Conservation (phyloP, 2,888 invertebrate species). For the Nomada ferruginata region DNA sequence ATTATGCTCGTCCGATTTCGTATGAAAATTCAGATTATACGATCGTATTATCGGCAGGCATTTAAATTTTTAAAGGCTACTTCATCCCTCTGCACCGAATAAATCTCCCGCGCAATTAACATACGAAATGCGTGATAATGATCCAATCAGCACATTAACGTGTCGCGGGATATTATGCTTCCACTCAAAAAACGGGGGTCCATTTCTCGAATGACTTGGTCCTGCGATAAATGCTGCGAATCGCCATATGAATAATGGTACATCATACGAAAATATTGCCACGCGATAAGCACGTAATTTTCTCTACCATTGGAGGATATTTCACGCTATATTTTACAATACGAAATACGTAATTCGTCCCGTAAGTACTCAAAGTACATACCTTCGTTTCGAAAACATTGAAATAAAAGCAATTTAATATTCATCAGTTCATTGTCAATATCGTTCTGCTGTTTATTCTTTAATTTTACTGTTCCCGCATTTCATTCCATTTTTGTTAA, state of each 20-base stretch:
- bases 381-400: no score
- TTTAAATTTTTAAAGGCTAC: slow-evolving; percentile 20
- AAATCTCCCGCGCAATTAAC: slow-evolving; percentile 27
- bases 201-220: slow-evolving; percentile 27
- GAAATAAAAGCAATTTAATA: no score
- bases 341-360: no score
- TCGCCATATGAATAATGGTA: not conserved
- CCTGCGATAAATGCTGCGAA: not conserved
- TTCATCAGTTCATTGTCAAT: no score
- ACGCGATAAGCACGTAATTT: slow-evolving; percentile 5
- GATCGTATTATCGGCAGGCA: slow-evolving; percentile 10
- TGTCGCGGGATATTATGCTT: slow-evolving; percentile 14
- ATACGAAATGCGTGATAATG: slow-evolving; percentile 30
- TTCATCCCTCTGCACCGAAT: slow-evolving; percentile 14
- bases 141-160: slow-evolving; percentile 28
- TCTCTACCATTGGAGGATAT: not conserved
- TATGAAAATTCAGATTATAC: slow-evolving; percentile 19
- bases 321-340: no score
- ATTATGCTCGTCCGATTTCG: not conserved
- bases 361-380: no score
- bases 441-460: no score
- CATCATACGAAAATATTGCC: slow-evolving; percentile 2
- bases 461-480: no score
- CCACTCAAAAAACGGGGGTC: slow-evolving; percentile 18
- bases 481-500: no score